Conservation (phyloP, 2,797 vertebrate species). For the Oreonectes daqikongensis region DNA sequence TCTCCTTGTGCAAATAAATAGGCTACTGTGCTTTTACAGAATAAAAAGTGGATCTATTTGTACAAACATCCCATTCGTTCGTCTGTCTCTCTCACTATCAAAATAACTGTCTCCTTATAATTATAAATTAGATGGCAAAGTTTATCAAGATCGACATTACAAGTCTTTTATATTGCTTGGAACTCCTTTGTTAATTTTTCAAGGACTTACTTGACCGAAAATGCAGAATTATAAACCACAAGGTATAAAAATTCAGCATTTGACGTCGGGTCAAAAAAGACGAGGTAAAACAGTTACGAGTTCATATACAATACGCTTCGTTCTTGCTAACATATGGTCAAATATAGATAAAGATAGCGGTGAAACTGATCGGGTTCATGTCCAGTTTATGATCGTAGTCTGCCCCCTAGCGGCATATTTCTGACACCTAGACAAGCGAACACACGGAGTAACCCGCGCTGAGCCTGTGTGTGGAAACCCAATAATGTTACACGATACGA, state of each 20-base stretch:
- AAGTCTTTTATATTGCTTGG: neutral
- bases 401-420: conserved; percentile 92
- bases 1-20: neutral
- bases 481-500: conserved; percentile 58
- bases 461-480: conserved; percentile 49
- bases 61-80: neutral
- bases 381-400: conserved; percentile 91
- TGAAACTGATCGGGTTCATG: conserved; percentile 88
- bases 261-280: neutral
- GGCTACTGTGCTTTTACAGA: too few species aligned
- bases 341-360: conserved; percentile 73
- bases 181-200: conserved; percentile 11
- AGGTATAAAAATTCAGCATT: conserved; percentile 4
- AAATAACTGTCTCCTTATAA: neutral
- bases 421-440: conserved; percentile 57
- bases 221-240: neutral
- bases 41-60: too few species aligned
- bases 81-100: neutral
- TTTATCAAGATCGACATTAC: conserved; percentile 5
- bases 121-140: neutral
- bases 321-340: conserved; percentile 74
- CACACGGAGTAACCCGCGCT: conserved; percentile 35
- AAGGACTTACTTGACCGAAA: neutral
- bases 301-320: conserved; percentile 56
- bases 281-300: conserved; percentile 36